These are phyloP conservation scores for Scaptodrosophila lebanonensis DNA, from an alignment of 1,140 invertebrate species.

Conservation along the genomic window DNA sequence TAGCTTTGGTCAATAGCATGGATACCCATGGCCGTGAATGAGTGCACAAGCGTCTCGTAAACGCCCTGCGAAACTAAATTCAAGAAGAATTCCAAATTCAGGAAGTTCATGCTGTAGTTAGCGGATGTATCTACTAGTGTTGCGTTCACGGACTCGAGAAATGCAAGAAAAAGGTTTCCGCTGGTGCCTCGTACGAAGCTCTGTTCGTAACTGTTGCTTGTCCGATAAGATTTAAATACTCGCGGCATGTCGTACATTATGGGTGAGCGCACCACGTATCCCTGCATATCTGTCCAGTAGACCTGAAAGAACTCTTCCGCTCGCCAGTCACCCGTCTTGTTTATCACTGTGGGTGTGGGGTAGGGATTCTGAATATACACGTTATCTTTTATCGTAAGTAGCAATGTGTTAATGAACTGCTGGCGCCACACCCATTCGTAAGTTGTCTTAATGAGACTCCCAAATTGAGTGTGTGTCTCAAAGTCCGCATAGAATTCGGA, in stretches of 20 bases:
- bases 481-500: constrained; percentile 15
- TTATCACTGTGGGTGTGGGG: constrained; percentile 37
- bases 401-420: constrained; percentile 51
- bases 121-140: constrained; percentile 38
- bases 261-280: constrained; percentile 46
- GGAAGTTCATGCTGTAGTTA: constrained; percentile 10
- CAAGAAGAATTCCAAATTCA: constrained; percentile 36
- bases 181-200: constrained; percentile 47
- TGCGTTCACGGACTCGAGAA: constrained; percentile 55
- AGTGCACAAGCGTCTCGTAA: constrained; percentile 63
- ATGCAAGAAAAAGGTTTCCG: constrained; percentile 51
- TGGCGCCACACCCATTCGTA: constrained; percentile 54
- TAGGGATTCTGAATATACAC: constrained; percentile 55
- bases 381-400: constrained; percentile 51
- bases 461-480: constrained; percentile 20
- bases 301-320: constrained; percentile 39
- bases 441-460: constrained; percentile 12
- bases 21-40: constrained; percentile 44
- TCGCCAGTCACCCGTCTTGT: constrained; percentile 44
- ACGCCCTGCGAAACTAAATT: constrained; percentile 44
- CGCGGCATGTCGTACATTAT: constrained; percentile 55
- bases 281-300: constrained; percentile 35
- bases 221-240: constrained; percentile 42
- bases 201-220: constrained; percentile 15
- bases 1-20: constrained; percentile 45